Conservation (phyloP, 2,888 invertebrate genomes). For the Amitus sp. region DNA sequence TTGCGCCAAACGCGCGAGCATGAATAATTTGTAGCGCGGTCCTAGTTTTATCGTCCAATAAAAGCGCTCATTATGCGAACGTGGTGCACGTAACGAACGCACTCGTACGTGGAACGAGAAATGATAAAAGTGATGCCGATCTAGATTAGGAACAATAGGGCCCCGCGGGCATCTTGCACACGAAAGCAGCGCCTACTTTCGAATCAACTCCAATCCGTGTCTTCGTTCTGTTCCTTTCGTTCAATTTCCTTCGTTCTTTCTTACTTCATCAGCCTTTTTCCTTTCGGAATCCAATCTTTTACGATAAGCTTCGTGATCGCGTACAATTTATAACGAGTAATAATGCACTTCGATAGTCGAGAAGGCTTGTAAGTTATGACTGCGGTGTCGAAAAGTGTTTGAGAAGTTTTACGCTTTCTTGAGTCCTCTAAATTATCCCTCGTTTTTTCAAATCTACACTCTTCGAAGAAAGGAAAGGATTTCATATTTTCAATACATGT, state of each 20-base stretch:
- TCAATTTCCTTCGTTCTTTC: not conserved
- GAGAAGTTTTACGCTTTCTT: too few species aligned
- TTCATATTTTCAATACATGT: too few species aligned
- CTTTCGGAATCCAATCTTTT: not conserved
- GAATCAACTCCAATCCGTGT: slow-evolving; percentile 9
- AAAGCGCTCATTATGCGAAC: slow-evolving; percentile 49
- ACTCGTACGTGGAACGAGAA: slow-evolving; percentile 19
- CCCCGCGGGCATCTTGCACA: slow-evolving; percentile 54
- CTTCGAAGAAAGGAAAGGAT: too few species aligned
- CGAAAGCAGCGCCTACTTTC: slow-evolving; percentile 25
- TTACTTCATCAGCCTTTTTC: not conserved
- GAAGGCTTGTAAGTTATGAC: slow-evolving; percentile 8
- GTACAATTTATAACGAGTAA: slow-evolving; percentile 9
- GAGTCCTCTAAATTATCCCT: too few species aligned
- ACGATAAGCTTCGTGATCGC: slow-evolving; percentile 4
- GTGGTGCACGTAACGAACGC: slow-evolving; percentile 17
- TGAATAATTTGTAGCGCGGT: slow-evolving; percentile 6
- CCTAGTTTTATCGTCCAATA: slow-evolving; percentile 42
- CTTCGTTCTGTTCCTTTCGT: slow-evolving; percentile 7
- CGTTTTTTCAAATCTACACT: too few species aligned
- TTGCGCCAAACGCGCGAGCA: not conserved
- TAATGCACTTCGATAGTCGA: slow-evolving; percentile 5
- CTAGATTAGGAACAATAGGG: slow-evolving; percentile 58
- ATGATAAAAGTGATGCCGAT: slow-evolving; percentile 52
- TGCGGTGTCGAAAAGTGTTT: slow-evolving; percentile 6